Conservation (phyloP, 2,113 vertebrate species). For the Apistogramma diplotaenia region DNA sequence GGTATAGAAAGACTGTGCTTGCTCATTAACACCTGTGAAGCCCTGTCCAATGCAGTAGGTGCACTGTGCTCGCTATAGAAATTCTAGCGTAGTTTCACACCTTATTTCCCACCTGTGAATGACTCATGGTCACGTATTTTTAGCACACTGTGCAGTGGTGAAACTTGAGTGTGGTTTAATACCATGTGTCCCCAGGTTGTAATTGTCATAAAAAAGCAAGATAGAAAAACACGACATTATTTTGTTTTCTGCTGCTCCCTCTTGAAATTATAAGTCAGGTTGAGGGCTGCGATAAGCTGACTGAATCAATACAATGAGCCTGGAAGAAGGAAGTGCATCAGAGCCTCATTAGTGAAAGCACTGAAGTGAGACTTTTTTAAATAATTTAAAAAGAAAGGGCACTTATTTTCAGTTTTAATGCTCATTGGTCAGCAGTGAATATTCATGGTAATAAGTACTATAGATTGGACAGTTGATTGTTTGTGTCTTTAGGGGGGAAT, state of each 20-base stretch:
- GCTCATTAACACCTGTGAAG: neutral
- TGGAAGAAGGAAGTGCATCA: neutral
- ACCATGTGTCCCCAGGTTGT: neutral
- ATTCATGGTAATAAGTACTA: neutral
- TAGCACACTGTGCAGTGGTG: neutral
- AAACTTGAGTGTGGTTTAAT: neutral
- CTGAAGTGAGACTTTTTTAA: neutral
- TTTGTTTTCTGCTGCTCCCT: neutral
- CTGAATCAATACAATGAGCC: constrained; percentile 19
- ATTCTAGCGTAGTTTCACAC: neutral
- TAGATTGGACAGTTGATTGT: neutral
- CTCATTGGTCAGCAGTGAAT: constrained; percentile 1
- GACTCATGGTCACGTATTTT: neutral
- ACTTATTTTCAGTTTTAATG: neutral
- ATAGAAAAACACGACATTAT: neutral
- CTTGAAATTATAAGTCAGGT: neutral
- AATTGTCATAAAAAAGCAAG: neutral
- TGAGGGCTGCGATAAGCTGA: neutral
- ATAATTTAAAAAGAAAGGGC: constrained; percentile 19
- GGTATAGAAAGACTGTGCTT: neutral
- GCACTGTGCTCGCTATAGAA: neutral
- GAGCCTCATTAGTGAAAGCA: constrained; percentile 27
- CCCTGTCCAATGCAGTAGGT: neutral
- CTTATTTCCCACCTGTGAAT: neutral
- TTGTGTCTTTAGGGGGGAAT: neutral